Percentiles rank a stretch among this genome's conserved stretches.
Conservation (phyloP, 1,140 invertebrate species). For the Protaetia brevitarsis region DNA sequence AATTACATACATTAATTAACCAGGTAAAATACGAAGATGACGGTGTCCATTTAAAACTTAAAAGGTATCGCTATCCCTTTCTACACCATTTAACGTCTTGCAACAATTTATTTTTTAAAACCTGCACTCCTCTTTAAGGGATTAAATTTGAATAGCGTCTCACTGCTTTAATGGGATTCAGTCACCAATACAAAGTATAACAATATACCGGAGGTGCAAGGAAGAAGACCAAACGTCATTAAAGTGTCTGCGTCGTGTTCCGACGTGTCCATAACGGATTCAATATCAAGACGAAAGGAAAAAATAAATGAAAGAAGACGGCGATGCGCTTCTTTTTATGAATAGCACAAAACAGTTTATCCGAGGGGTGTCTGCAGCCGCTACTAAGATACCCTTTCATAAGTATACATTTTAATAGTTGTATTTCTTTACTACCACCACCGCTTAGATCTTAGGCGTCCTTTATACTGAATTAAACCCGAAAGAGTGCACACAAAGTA, state of each 20-base stretch:
- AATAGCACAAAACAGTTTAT: neutral
- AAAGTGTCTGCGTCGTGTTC: constrained; percentile 4
- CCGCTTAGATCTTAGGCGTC: neutral
- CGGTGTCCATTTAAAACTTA: too few species aligned
- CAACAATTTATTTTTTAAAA: too few species aligned
- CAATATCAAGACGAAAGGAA: neutral
- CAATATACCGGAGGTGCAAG: neutral
- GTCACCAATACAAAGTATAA: constrained; percentile 12
- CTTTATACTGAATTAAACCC: constrained; percentile 8
- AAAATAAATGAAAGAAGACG: constrained; percentile 4
- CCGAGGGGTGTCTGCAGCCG: constrained; percentile 13
- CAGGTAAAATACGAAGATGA: too few species aligned
- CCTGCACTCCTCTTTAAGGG: neutral
- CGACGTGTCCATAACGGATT: constrained; percentile 11
- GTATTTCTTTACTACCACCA: neutral
- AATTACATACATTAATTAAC: too few species aligned
- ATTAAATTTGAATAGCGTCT: neutral
- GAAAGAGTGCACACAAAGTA: constrained; percentile 14
- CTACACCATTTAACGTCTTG: too few species aligned
- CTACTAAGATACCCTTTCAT: constrained; percentile 6
- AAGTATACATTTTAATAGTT: constrained; percentile 2
- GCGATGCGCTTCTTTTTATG: constrained; percentile 1
- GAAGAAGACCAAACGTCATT: constrained; percentile 10
- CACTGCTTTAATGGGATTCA: neutral
- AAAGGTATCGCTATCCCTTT: too few species aligned